Percentiles rank a stretch among this genome's conserved stretches.
Evolutionary conservation across 1,140 invertebrate genomes (phyloP).

Genomic region (Gerris buenoi): DNA sequence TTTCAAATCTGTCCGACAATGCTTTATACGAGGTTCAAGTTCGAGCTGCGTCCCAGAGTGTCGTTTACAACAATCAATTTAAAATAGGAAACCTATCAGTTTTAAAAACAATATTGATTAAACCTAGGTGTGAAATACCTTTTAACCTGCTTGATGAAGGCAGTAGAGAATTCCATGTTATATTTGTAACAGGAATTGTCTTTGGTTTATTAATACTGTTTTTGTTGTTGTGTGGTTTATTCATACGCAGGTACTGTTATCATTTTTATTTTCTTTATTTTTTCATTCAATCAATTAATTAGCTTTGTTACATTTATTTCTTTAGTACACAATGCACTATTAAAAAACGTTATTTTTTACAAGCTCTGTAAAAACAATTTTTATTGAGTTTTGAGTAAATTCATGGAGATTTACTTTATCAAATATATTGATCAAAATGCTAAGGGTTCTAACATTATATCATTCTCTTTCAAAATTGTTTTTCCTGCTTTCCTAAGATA

Average conservation of each 20-base stretch:
- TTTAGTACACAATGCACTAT: too few relatives aligned
- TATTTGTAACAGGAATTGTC: slow-evolving; percentile 50
- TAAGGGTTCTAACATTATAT: too few relatives aligned
- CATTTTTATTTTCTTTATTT: neutral
- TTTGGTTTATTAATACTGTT: slow-evolving; percentile 56
- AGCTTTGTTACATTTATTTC: too few relatives aligned
- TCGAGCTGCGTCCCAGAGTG: slow-evolving; percentile 50
- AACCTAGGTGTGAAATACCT: slow-evolving; percentile 14
- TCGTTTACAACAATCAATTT: slow-evolving; percentile 42
- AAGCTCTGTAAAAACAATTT: too few relatives aligned
- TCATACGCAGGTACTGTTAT: slow-evolving; percentile 57
- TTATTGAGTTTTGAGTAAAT: too few relatives aligned
- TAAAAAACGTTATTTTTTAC: too few relatives aligned
- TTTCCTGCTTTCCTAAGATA: too few relatives aligned
- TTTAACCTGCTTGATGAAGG: slow-evolving; percentile 26
- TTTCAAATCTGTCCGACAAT: slow-evolving; percentile 58
- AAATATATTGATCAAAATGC: too few relatives aligned
- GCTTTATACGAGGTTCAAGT: slow-evolving; percentile 59
- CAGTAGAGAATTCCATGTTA: slow-evolving; percentile 32
- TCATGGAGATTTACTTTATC: too few relatives aligned
- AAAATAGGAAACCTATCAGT: slow-evolving; percentile 50
- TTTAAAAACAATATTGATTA: slow-evolving; percentile 37
- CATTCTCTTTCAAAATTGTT: too few relatives aligned
- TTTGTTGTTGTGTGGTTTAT: slow-evolving; percentile 49
- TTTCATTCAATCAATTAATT: neutral